These are phyloP conservation scores for Drosophila leontia DNA, from an alignment of 1,140 invertebrate species.

Conservation along the genomic window DNA sequence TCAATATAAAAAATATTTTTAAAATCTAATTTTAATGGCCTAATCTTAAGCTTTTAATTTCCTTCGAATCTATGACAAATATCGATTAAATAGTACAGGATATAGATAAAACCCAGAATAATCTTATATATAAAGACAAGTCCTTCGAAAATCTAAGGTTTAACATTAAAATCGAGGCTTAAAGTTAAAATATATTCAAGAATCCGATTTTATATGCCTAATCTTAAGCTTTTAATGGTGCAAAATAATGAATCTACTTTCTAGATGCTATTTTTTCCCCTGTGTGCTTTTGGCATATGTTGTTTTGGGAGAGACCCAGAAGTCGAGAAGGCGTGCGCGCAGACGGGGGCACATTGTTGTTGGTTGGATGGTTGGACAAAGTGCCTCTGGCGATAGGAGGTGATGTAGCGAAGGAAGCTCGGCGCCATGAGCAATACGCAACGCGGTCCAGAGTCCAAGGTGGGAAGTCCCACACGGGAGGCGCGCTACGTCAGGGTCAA, in stretches of 20 bases:
- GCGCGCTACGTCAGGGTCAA: slow-evolving; percentile 43
- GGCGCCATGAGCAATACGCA: slow-evolving; percentile 40
- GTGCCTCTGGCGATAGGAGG: slow-evolving; percentile 12
- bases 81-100: too few species aligned
- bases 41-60: too few species aligned
- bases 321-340: slow-evolving; percentile 12
- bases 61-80: too few species aligned
- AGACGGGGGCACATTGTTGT: slow-evolving; percentile 20
- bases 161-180: too few species aligned
- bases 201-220: too few species aligned
- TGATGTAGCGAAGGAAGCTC: slow-evolving; percentile 2
- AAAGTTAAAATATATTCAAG: too few species aligned
- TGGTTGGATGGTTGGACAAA: slow-evolving; percentile 8
- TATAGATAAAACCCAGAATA: too few species aligned
- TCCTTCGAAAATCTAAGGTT: neutral
- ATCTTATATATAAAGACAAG: neutral
- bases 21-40: too few species aligned
- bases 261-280: neutral
- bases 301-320: slow-evolving; percentile 30
- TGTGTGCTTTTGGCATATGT: slow-evolving; percentile 21
- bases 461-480: slow-evolving; percentile 41
- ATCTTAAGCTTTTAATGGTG: too few species aligned
- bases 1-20: too few species aligned
- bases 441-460: slow-evolving; percentile 48
- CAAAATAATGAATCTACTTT: neutral